Percentiles rank a stretch among this genome's conserved stretches.
These are phyloP conservation scores for Brachionus calyciflorus DNA, from an alignment of 1,140 invertebrate species.

Conservation along the genomic window DNA sequence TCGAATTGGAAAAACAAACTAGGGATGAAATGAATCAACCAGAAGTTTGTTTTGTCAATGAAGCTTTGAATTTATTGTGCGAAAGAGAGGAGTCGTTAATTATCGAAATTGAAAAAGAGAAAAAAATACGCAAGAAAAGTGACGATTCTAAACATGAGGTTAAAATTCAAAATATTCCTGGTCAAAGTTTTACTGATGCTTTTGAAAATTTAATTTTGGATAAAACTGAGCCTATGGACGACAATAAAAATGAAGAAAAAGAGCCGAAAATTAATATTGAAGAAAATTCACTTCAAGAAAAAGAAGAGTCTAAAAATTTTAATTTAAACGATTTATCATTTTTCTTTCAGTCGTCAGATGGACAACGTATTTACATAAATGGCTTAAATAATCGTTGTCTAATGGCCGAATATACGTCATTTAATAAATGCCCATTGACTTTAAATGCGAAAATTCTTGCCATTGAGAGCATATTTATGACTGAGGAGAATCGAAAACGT, in stretches of 20 bases:
- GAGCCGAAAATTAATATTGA: neutral
- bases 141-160: neutral
- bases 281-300: conserved; percentile 1
- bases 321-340: conserved; percentile 45
- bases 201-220: conserved; percentile 9
- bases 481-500: conserved; percentile 64
- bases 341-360: conserved; percentile 66
- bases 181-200: neutral
- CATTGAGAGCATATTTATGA: conserved; percentile 78
- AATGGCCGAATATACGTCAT: conserved; percentile 75
- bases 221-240: neutral
- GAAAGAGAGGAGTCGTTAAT: conserved; percentile 55
- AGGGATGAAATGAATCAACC: conserved; percentile 69
- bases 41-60: conserved; percentile 78
- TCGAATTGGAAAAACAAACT: conserved; percentile 67
- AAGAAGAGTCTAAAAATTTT: neutral
- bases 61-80: conserved; percentile 70
- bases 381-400: conserved; percentile 85
- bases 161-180: neutral
- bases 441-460: conserved; percentile 72
- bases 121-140: neutral
- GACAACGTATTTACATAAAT: conserved; percentile 87
- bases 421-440: conserved; percentile 72
- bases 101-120: neutral
- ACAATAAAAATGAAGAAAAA: neutral